These are phyloP conservation scores for Apostichopus leukothele DNA, from an alignment of 53 echinoderm and acorn worm species.

Conservation along the genomic window DNA sequence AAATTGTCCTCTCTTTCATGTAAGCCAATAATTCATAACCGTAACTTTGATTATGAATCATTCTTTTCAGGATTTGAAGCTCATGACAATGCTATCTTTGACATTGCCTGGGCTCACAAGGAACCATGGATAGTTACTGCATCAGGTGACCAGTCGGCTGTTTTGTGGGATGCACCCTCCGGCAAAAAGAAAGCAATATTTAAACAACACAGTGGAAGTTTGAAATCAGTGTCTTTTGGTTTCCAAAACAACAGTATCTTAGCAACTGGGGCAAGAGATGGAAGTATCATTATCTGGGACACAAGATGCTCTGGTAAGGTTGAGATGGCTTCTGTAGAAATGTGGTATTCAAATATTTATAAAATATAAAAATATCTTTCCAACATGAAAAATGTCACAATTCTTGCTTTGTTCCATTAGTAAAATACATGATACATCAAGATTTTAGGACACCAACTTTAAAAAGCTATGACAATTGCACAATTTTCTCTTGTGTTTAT, in stretches of 20 bases:
- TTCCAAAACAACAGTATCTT: slow-evolving; percentile 68
- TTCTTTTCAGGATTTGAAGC: slow-evolving; percentile 72
- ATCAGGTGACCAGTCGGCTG: slow-evolving; percentile 96
- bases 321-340: no score
- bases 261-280: slow-evolving; percentile 93
- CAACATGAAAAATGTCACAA: no score
- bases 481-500: no score
- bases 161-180: slow-evolving; percentile 77
- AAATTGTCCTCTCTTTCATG: no score
- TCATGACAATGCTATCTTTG: slow-evolving; percentile 96
- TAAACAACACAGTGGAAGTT: slow-evolving; percentile 87
- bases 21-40: background rate
- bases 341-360: no score
- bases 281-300: slow-evolving; percentile 93
- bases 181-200: slow-evolving; percentile 65
- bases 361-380: no score
- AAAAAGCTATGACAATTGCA: no score
- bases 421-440: no score
- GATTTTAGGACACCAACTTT: no score
- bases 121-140: slow-evolving; percentile 86
- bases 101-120: slow-evolving; percentile 77
- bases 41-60: background rate
- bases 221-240: slow-evolving; percentile 84
- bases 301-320: slow-evolving; percentile 44
- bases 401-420: no score